A percentile compares a stretch with the other conserved stretches of the same genome.
Evolutionary conservation across 2,797 vertebrate species (phyloP).

Genomic region (Chelonia mydas): DNA sequence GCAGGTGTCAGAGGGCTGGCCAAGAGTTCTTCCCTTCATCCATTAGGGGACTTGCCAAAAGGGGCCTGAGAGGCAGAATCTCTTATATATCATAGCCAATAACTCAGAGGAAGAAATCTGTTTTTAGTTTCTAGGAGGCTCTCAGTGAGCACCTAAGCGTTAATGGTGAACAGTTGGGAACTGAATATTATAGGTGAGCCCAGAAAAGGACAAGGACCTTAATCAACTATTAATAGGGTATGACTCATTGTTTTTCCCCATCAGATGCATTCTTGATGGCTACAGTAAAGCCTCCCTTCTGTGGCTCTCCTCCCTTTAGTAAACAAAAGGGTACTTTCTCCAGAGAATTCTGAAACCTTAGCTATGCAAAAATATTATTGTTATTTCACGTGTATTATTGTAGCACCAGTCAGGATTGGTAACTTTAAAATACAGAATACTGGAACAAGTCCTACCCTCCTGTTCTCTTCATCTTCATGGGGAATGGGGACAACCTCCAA

Average conservation of each 20-base stretch:
- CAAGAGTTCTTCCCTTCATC: constrained; percentile 4
- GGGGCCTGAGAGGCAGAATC: not conserved
- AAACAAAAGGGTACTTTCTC: not conserved
- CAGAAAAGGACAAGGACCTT: not conserved
- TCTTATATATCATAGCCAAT: not conserved
- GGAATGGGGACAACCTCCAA: not conserved
- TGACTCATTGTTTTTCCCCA: not conserved
- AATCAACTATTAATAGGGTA: not conserved
- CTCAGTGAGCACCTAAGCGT: not conserved
- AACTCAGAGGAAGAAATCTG: not conserved
- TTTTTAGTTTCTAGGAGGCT: not conserved
- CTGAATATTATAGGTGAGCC: not conserved
- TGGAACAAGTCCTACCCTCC: not conserved
- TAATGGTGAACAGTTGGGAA: not conserved
- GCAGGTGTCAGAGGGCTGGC: not conserved
- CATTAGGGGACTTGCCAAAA: not conserved
- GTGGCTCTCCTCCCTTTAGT: not conserved
- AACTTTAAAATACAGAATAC: not conserved
- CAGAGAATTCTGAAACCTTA: not conserved
- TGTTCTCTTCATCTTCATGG: not conserved
- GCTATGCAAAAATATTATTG: not conserved
- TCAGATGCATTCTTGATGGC: not conserved
- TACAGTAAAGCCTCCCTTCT: not conserved
- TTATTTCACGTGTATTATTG: not conserved
- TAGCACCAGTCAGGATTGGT: not conserved